Evolutionary conservation across 2,113 vertebrate genomes (phyloP), one percentile per base, ranked within the genome.

Genomic region (Bambusicola thoracicus): DNA sequence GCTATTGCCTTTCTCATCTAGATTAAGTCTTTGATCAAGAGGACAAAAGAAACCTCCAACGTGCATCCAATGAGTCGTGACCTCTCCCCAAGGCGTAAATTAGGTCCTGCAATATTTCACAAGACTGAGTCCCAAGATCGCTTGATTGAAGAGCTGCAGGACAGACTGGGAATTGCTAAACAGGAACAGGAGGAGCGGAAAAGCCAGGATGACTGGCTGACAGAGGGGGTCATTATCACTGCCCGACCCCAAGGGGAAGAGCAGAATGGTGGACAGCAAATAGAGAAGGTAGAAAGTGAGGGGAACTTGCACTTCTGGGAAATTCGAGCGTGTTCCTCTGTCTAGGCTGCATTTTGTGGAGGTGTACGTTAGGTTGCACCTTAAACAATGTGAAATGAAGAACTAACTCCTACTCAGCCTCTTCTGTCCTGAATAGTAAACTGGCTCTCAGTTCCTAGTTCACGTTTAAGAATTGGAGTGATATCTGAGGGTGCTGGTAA

Each of bases 31-130:
- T 98, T 99, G 96, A 99, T 99, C 93, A 98, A 98, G 96, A 99
- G 99, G 97, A 99, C 99, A 46, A 99, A 98, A 97, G 99, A 99
- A 97, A 98, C 98, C 2, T 85, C 98, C 27, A 99, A 99, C 13
- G 98, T 99, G 32, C 99, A 99, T 86, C 99, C 99, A 67, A 99
- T 99, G 99, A 99, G 97, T 95, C 98, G 99, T 27, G 99, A 99
- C 13, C 98, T 98, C 73, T 98, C 98, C 69, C 98, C 98, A 56
- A 98, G 99, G 79, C 98, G 98, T 95, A 99, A 98, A 96, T 96
- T 98, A 98, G 99, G 98, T 8, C 99, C 99, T 9, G 85, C 99
- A 89, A 97, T 98, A 83, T 98, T 98, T 80, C 98, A 99, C 97
- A 99, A 99, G 97, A 99, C 97, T 91, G 97, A 96, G 8, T 98